Percentiles rank a stretch among this genome's conserved stretches.
phyloP scores from a whole-genome alignment of 2,888 invertebrate species.

The Alsophila aescularia region DNA sequence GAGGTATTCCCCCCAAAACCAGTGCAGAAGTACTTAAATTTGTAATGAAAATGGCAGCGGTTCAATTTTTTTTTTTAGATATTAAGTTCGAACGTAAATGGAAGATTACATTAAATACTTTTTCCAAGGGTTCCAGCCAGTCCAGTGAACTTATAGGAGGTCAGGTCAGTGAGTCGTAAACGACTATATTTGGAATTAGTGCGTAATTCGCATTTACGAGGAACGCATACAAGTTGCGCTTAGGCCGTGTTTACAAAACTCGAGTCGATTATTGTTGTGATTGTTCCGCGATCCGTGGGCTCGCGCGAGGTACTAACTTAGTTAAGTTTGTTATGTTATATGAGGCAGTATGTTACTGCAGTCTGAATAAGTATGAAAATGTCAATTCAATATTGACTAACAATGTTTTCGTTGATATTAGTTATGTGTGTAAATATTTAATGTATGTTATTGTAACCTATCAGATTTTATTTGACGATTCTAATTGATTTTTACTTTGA shows the following conservation, averaged over 20 bases:
- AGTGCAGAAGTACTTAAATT: too few relatives aligned
- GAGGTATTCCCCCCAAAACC: too few relatives aligned
- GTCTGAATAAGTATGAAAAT: not conserved
- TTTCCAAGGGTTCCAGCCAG: too few relatives aligned
- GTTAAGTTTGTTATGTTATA: constrained; percentile 6
- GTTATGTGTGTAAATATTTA: constrained; percentile 35
- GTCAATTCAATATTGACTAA: constrained; percentile 6
- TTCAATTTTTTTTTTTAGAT: too few relatives aligned
- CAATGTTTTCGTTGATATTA: constrained; percentile 22
- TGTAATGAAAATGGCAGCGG: too few relatives aligned
- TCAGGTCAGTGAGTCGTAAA: too few relatives aligned
- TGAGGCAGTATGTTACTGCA: constrained; percentile 5
- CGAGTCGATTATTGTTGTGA: constrained; percentile 38
- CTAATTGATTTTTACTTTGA: constrained; percentile 33
- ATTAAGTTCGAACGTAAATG: too few relatives aligned
- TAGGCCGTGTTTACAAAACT: constrained; percentile 11
- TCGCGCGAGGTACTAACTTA: constrained; percentile 2
- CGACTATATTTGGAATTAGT: too few relatives aligned
- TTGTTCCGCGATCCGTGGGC: constrained; percentile 28
- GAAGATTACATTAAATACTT: too few relatives aligned
- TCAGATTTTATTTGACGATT: constrained; percentile 34
- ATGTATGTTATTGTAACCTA: constrained; percentile 37
- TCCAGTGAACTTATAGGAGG: too few relatives aligned
- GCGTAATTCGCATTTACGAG: constrained; percentile 3
- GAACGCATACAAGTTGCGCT: constrained; percentile 15